phyloP scores from a whole-genome alignment of 2,797 vertebrate species.

The Acropternis orthonyx region DNA sequence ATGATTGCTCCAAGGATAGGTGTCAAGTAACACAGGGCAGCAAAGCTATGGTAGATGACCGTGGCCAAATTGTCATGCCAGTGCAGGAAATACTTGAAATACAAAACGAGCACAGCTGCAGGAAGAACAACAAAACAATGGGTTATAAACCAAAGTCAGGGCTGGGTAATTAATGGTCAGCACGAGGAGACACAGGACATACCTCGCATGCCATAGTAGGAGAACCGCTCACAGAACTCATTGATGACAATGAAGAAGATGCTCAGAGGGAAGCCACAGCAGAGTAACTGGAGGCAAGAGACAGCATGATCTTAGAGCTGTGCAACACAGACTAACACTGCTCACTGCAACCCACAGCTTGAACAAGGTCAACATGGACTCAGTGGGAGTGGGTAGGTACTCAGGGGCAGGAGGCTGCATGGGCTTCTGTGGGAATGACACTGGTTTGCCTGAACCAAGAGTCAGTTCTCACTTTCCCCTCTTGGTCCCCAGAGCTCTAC shows the following conservation, averaged over 20 bases:
- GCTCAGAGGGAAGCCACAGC: conserved; percentile 87
- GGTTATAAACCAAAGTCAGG: neutral
- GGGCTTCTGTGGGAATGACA: neutral
- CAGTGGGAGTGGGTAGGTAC: fast-evolving
- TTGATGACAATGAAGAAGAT: conserved; percentile 95
- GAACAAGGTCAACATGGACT: neutral
- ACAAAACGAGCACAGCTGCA: conserved; percentile 89
- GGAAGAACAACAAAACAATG: neutral
- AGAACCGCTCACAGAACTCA: conserved; percentile 96
- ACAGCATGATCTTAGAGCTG: neutral
- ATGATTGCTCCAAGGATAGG: conserved; percentile 91
- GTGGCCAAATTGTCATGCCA: conserved; percentile 88
- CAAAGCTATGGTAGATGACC: conserved; percentile 90
- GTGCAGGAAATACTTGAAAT: conserved; percentile 86
- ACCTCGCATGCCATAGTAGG: conserved; percentile 98
- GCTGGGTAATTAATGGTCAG: neutral
- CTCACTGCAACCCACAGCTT: neutral
- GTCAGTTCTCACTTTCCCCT: neutral
- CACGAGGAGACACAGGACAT: neutral
- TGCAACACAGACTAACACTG: neutral
- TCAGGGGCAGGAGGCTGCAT: neutral
- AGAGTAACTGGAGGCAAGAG: conserved; percentile 46
- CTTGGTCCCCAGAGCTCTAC: neutral
- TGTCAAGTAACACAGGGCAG: conserved; percentile 91
- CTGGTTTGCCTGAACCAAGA: neutral